These are phyloP conservation scores for Mactra quadrangularis DNA, from an alignment of 1,140 invertebrate genomes.

Conservation along the genomic window DNA sequence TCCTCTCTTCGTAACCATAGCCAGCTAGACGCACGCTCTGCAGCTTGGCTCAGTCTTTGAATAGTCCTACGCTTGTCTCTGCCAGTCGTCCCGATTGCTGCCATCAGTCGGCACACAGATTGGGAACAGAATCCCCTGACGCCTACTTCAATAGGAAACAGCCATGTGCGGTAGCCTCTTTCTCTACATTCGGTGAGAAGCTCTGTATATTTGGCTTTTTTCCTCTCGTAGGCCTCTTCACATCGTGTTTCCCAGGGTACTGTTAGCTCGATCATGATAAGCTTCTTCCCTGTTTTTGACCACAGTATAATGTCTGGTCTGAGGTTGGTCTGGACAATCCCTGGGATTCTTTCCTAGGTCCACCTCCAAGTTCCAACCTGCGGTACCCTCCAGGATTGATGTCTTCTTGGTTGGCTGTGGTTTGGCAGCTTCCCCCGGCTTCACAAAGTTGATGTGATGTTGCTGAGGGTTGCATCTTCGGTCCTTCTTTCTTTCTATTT, in stretches of 20 bases:
- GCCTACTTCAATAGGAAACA: slow-evolving; percentile 44
- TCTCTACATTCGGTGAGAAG: not conserved
- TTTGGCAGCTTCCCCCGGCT: no score
- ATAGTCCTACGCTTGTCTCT: slow-evolving; percentile 1
- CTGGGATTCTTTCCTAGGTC: no score
- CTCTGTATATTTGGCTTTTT: slow-evolving; percentile 35
- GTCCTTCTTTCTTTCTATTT: no score
- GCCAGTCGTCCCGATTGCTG: slow-evolving; percentile 16
- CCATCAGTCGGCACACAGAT: slow-evolving; percentile 16
- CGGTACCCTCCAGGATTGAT: no score
- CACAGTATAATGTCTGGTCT: slow-evolving; percentile 31
- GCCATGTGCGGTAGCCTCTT: slow-evolving; percentile 39
- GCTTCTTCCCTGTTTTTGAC: slow-evolving; percentile 33
- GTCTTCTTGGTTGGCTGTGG: no score
- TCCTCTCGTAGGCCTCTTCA: slow-evolving; percentile 49
- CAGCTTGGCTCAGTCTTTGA: slow-evolving; percentile 20
- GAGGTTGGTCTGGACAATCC: slow-evolving; percentile 25
- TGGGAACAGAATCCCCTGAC: slow-evolving; percentile 34
- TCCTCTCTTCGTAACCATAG: slow-evolving; percentile 17
- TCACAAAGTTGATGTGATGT: no score
- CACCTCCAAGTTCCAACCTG: no score
- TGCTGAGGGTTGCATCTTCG: no score
- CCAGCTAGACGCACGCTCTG: slow-evolving; percentile 29
- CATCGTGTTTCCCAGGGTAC: slow-evolving; percentile 41
- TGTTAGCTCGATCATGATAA: slow-evolving; percentile 26